Base-by-base conservation (phyloP, 2,888 invertebrate genomes). In the Lypha dubia region DNA sequence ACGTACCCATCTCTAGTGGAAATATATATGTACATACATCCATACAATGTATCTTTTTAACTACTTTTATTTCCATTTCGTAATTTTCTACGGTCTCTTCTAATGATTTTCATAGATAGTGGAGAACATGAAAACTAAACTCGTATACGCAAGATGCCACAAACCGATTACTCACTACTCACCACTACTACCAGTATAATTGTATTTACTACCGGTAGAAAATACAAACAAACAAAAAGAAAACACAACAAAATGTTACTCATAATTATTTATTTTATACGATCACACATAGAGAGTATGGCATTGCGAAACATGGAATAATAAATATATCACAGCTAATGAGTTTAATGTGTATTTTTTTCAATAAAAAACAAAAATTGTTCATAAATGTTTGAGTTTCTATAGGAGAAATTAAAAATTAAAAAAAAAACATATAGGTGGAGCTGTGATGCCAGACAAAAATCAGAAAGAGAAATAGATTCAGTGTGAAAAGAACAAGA, bases 171-270 rank as follows among this genome's bases (percentile, higher is more conserved):
- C 67, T 76, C 62, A 63, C 51, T 49, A 60, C 67, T 76, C 62
- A 63, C 51, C 28, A 65, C 63, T 32, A 65, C 60, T 28, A 38
- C 58, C 68, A 68, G 58, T 65, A 77, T 60, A 60, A 77, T 68
- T 68, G 38, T 44, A 76, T 38, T 9, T 17, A 38, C 58, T 41
- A 60, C 49, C 46, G 58, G 49, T 38, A 46, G 13, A 49, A 24
- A 24, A 44, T 46, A 49, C 22, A 46, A 22, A n/a, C n/a, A n/a
- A n/a, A n/a, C n/a, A n/a, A n/a, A n/a, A n/a, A n/a, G n/a, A n/a
- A n/a, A n/a, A n/a, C n/a, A n/a, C n/a, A n/a, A n/a, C n/a, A n/a
- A 9, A 24, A 49, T 38, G 5, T 24, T 38, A 38, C 17, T 74
- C 49, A 20, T 38, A 51, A 62, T 38, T 62, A 38, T 51, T 74